These are phyloP conservation scores for Ceyx melanurus DNA, from an alignment of 2,113 vertebrate species.

Conservation along the genomic window DNA sequence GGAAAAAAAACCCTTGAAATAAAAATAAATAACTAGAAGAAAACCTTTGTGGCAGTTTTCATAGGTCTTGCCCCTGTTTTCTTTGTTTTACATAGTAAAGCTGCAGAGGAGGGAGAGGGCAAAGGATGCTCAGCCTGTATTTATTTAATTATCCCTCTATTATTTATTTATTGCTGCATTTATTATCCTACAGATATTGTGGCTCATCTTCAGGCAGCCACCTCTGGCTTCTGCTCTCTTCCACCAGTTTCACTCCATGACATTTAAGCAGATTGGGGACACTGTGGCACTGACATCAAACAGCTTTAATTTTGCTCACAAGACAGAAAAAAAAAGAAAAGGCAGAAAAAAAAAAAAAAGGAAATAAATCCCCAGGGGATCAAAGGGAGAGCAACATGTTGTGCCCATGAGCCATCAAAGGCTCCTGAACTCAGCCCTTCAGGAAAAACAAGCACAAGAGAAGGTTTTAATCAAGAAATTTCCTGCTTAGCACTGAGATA, in stretches of 20 bases:
- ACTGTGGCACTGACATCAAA: neutral
- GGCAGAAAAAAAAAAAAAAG: neutral
- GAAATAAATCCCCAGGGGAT: neutral
- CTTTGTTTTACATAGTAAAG: neutral
- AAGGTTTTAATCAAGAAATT: slow-evolving; percentile 13
- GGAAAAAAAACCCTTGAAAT: neutral
- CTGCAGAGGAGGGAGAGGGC: neutral
- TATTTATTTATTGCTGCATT: neutral
- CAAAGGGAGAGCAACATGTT: neutral
- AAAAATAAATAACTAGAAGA: neutral
- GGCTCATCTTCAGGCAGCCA: neutral
- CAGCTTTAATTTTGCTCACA: neutral
- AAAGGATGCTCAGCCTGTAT: neutral
- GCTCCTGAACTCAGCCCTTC: fast-evolving
- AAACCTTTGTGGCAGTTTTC: neutral
- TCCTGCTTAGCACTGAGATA: neutral
- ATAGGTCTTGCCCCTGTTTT: neutral
- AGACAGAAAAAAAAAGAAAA: neutral
- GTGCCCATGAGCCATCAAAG: neutral
- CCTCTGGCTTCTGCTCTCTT: neutral
- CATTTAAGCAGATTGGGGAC: neutral
- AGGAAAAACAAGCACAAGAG: neutral
- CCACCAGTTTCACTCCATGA: fast-evolving
- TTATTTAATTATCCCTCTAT: neutral
- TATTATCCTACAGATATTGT: neutral